Base-by-base conservation (phyloP, 2,113 vertebrate species). In the Prinia subflava region DNA sequence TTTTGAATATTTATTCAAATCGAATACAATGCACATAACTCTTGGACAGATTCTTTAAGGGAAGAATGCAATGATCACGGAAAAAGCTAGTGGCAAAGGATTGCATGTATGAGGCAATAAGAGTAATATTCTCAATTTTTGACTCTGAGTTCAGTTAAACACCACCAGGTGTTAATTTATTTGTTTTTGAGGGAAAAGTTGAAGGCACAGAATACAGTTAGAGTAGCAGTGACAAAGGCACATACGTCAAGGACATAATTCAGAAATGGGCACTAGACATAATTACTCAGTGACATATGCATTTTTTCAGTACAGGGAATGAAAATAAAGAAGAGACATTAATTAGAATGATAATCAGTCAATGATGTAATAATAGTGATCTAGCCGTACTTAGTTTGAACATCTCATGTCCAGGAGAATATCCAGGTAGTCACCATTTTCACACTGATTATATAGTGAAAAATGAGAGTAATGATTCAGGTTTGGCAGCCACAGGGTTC, bases 401-500 rank as follows among this genome's bases (percentile, higher is more conserved):
- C 91, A 97, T 67, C 95, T 98, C 78, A 77, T 71, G 94, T 94
- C 81, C 95, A 98, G 91, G 97, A 97, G 98, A 93, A 96, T 96
- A 97, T 96, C 93, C 94, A 98, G 94, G 94, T 97, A 97, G 92
- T 96, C 95, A 97, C 95, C 68, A 93, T 96, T 97, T 98, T 97
- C 92, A 89, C 96, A 96, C 96, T 96, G 97, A 98, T 98, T 97
- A 94, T 97, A 97, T 97, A 60, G 97, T 94, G 96, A 98, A 98
- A 97, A 98, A 98, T 97, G 94, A 98, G 84, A 70, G 83, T 95
- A 98, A 98, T 97, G 97, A 98, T 97, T 98, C 97, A 97, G 90
- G 71, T 97, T 98, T 98, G 98, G 97, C 98, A 98, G 97, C 74
- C 94, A 91, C 56, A 44, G 92, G 92, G 70, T 95, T 97, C 83